phyloP scores from a whole-genome alignment of 2,113 vertebrate genomes.

The Crotalus tigris region DNA sequence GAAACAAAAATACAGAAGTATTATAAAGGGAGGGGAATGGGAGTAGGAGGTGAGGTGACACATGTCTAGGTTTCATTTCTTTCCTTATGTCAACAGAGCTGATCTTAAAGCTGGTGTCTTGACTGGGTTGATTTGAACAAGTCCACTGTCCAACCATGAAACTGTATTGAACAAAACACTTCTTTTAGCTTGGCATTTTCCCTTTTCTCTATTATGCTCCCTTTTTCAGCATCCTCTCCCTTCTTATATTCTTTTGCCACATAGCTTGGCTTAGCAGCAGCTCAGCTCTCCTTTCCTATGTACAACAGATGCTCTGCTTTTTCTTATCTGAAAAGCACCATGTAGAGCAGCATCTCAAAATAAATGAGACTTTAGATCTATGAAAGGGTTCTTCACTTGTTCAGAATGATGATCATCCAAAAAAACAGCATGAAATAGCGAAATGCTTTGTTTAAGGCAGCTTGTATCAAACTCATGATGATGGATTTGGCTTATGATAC shows the following conservation, averaged over 20 bases:
- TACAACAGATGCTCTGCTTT: accelerated
- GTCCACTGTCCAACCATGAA: not conserved
- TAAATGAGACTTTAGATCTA: not conserved
- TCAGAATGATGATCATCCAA: not conserved
- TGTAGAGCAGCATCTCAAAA: not conserved
- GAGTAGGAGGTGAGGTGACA: not conserved
- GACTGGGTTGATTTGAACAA: not conserved
- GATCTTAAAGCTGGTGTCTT: not conserved
- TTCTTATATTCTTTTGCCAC: not conserved
- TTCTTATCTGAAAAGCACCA: not conserved
- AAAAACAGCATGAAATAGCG: not conserved
- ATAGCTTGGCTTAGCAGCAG: too few species aligned
- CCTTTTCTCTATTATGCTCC: not conserved
- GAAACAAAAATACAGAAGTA: not conserved
- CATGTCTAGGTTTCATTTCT: not conserved
- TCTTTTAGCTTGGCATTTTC: not conserved
- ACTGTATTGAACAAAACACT: not conserved
- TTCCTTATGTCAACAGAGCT: not conserved
- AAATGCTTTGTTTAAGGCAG: not conserved
- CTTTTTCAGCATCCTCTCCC: too few species aligned
- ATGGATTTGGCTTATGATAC: not conserved
- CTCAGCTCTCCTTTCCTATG: not conserved
- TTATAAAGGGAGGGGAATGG: not conserved
- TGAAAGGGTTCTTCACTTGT: accelerated
- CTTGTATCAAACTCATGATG: not conserved